phyloP scores from a whole-genome alignment of 2,888 invertebrate species.

The Drosophila yooni region DNA sequence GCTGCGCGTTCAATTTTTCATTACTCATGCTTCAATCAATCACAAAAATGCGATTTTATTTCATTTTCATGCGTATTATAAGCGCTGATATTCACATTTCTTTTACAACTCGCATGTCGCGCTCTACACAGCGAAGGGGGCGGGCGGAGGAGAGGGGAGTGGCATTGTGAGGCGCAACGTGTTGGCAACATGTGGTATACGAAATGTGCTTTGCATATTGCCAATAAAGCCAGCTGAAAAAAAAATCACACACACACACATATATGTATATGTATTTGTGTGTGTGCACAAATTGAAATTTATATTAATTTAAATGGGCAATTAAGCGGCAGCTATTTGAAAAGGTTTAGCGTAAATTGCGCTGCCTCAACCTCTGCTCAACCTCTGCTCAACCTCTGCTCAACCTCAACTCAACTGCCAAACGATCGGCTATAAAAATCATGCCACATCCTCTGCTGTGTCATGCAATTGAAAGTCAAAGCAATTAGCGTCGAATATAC shows the following conservation, averaged over 20 bases:
- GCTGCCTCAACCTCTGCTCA: constrained; percentile 16
- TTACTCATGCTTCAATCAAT: constrained; percentile 83
- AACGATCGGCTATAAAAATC: constrained; percentile 48
- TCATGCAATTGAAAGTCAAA: constrained; percentile 68
- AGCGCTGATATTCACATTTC: constrained; percentile 76
- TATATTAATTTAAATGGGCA: constrained; percentile 79
- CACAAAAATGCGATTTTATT: constrained; percentile 81
- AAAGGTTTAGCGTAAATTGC: constrained; percentile 64
- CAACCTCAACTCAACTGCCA: constrained; percentile 8
- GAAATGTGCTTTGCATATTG: constrained; percentile 70
- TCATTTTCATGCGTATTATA: constrained; percentile 81
- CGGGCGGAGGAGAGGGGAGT: not conserved
- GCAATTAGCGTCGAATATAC: constrained; percentile 28
- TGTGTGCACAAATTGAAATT: constrained; percentile 70
- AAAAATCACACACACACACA: constrained; percentile 1
- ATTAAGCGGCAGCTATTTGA: constrained; percentile 71
- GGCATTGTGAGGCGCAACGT: constrained; percentile 14
- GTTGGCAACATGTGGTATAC: constrained; percentile 71
- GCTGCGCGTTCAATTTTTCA: constrained; percentile 76
- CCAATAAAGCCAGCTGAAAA: constrained; percentile 47
- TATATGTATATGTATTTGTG: constrained; percentile 18
- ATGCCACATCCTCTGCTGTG: constrained; percentile 43
- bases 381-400: not conserved
- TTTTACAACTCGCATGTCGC: constrained; percentile 67
- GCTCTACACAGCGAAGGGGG: constrained; percentile 13